These are phyloP conservation scores for Euwallacea fornicatus DNA, from an alignment of 1,140 invertebrate species.

Conservation along the genomic window DNA sequence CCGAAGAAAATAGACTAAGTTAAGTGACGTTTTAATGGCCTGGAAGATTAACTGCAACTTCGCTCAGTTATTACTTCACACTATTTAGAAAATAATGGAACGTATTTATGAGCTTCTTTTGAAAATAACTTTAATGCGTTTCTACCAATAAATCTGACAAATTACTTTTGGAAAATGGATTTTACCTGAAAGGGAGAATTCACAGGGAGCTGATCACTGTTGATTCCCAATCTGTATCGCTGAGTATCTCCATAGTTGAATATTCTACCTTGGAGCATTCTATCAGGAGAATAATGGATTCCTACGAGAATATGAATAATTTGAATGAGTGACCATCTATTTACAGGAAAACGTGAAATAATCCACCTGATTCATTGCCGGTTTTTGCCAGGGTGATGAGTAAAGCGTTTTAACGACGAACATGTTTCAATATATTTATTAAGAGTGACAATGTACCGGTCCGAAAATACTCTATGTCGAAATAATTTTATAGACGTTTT, in stretches of 20 bases:
- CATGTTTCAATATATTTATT: neutral
- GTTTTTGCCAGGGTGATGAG: neutral
- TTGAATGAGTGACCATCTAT: neutral
- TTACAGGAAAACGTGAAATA: neutral
- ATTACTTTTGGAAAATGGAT: neutral
- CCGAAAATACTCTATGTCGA: slow-evolving; percentile 7
- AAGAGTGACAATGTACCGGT: neutral
- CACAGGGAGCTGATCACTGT: slow-evolving; percentile 84
- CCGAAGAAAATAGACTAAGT: neutral
- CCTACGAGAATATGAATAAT: slow-evolving; percentile 52
- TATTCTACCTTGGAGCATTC: slow-evolving; percentile 84
- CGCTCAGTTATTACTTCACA: too few species aligned
- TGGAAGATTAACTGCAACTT: slow-evolving; percentile 12
- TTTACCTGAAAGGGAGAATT: slow-evolving; percentile 69
- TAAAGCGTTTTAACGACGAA: neutral
- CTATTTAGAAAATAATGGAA: neutral
- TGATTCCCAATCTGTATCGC: slow-evolving; percentile 81
- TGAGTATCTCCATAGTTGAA: slow-evolving; percentile 89
- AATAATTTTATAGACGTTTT: neutral
- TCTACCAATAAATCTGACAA: neutral
- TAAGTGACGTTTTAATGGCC: slow-evolving; percentile 17
- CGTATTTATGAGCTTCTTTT: neutral
- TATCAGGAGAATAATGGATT: slow-evolving; percentile 82
- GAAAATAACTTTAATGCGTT: neutral
- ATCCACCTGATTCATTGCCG: neutral